A percentile compares a stretch with the other conserved stretches of the same genome.
These are phyloP conservation scores for Leptoclinus maculatus DNA, from an alignment of 2,797 vertebrate genomes.

Conservation along the genomic window DNA sequence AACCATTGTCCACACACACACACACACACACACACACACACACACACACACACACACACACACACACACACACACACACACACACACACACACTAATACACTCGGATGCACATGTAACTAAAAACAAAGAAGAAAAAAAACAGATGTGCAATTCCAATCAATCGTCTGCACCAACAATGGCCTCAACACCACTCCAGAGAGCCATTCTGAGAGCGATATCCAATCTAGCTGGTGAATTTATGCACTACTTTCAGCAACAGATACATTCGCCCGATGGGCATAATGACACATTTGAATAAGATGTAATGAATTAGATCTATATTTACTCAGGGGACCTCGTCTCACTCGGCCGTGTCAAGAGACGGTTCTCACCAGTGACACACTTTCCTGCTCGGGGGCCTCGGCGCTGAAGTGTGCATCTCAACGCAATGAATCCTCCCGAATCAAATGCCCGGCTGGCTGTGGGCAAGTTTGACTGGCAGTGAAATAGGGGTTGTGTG, in stretches of 20 bases:
- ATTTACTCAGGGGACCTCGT: slow-evolving; percentile 36
- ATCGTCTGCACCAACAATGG: slow-evolving; percentile 33
- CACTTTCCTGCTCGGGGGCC: slow-evolving; percentile 20
- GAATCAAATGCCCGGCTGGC: slow-evolving; percentile 26
- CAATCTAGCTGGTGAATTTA: slow-evolving; percentile 62
- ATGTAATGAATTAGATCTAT: slow-evolving; percentile 59
- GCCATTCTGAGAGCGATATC: slow-evolving; percentile 51
- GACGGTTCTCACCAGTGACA: slow-evolving; percentile 50
- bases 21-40: background rate
- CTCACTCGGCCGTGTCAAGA: slow-evolving; percentile 30
- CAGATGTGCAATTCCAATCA: slow-evolving; percentile 42
- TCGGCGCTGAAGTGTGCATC: slow-evolving; percentile 29
- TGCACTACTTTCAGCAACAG: slow-evolving; percentile 45
- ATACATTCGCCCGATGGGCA: slow-evolving; percentile 39
- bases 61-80: slow-evolving; percentile 17
- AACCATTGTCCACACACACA: background rate
- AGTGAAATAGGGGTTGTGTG: background rate
- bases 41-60: slow-evolving; percentile 2
- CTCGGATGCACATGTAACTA: slow-evolving; percentile 8
- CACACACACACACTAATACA: background rate
- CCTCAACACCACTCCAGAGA: slow-evolving; percentile 47
- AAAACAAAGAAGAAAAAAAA: slow-evolving; percentile 33
- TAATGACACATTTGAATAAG: slow-evolving; percentile 69
- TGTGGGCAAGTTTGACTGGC: slow-evolving; percentile 23
- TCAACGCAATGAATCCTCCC: slow-evolving; percentile 33